These are phyloP conservation scores for Ariopsis seemanni DNA, from an alignment of 2,113 vertebrate species.

Conservation along the genomic window DNA sequence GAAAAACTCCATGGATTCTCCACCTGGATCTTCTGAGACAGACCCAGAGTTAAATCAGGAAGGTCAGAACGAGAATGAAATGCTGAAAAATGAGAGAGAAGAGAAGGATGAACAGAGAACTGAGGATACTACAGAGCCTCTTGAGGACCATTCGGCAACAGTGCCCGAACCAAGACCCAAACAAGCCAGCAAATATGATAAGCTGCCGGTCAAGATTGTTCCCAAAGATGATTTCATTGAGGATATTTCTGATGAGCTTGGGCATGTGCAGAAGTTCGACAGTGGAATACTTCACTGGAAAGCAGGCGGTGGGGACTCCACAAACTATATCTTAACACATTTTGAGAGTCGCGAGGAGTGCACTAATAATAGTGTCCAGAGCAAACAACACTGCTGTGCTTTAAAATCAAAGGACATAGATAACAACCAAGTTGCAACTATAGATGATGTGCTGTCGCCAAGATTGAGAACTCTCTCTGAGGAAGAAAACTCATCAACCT, in stretches of 20 bases:
- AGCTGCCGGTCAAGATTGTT: constrained; percentile 86
- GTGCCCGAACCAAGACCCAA: constrained; percentile 74
- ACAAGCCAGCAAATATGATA: constrained; percentile 93
- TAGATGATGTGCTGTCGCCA: constrained; percentile 89
- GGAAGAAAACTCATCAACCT: constrained; percentile 61
- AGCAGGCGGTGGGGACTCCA: constrained; percentile 94
- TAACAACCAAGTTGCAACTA: constrained; percentile 79
- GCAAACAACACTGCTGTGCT: constrained; percentile 52
- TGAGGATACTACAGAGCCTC: constrained; percentile 50
- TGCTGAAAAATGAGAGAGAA: constrained; percentile 50
- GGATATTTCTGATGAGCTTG: constrained; percentile 79
- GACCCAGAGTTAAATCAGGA: constrained; percentile 48
- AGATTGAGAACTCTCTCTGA: constrained; percentile 82
- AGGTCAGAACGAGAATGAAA: constrained; percentile 41
- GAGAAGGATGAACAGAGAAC: constrained; percentile 52
- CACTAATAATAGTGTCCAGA: constrained; percentile 55
- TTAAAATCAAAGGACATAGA: constrained; percentile 51
- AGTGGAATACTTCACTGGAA: constrained; percentile 96
- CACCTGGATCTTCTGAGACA: constrained; percentile 51
- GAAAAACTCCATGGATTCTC: constrained; percentile 65
- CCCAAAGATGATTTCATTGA: constrained; percentile 80
- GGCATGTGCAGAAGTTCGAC: constrained; percentile 81
- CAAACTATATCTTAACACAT: constrained; percentile 94
- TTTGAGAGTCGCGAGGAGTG: constrained; percentile 81
- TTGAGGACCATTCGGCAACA: constrained; percentile 37